These are phyloP conservation scores for Maniola jurtina DNA, from an alignment of 1,140 invertebrate genomes.

Conservation along the genomic window DNA sequence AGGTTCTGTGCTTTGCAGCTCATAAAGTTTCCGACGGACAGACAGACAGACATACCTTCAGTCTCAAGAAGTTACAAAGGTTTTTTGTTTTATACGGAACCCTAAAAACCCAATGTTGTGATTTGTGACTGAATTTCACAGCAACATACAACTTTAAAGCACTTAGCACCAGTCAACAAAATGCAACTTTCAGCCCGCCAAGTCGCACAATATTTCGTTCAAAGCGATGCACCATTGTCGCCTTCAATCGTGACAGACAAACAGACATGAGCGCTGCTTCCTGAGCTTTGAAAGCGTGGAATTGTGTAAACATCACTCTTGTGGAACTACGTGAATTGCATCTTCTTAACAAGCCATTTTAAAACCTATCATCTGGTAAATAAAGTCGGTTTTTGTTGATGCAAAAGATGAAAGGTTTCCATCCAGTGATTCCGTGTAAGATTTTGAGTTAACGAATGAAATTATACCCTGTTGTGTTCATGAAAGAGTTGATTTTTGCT, in stretches of 20 bases:
- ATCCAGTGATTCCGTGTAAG: constrained; percentile 2
- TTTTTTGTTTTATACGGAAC: too few relatives aligned
- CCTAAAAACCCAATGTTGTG: too few relatives aligned
- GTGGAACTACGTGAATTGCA: constrained; percentile 26
- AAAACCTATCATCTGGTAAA: neutral
- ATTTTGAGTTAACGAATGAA: neutral
- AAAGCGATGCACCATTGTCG: constrained; percentile 27
- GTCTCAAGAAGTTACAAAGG: too few relatives aligned
- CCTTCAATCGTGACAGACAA: constrained; percentile 37
- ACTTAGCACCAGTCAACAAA: neutral
- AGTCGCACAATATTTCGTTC: constrained; percentile 16
- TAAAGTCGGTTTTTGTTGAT: constrained; percentile 12
- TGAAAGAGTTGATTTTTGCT: constrained; percentile 30
- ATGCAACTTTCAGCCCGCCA: neutral
- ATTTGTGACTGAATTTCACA: neutral
- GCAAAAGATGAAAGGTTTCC: constrained; percentile 25
- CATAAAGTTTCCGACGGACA: too few relatives aligned
- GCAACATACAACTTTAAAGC: neutral
- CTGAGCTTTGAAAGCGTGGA: constrained; percentile 35
- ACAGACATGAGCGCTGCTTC: constrained; percentile 35
- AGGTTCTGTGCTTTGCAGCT: too few relatives aligned
- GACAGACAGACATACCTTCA: too few relatives aligned
- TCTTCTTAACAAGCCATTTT: neutral
- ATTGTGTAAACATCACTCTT: constrained; percentile 37
- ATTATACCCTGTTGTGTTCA: neutral